These are phyloP conservation scores for Megalonaias nervosa DNA, from an alignment of 1,140 invertebrate species.

Conservation along the genomic window DNA sequence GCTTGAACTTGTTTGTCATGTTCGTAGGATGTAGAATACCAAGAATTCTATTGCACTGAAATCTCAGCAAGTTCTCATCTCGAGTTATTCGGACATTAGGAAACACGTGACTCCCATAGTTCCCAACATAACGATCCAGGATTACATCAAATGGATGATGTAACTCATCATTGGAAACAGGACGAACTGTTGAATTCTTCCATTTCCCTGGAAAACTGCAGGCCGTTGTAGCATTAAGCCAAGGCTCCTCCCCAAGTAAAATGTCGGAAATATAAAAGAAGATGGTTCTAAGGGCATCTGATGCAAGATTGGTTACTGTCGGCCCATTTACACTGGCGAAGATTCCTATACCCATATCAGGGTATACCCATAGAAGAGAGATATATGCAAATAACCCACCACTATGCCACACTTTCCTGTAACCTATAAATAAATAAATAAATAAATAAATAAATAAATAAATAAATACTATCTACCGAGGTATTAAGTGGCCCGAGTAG, in stretches of 20 bases:
- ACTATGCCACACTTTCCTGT: constrained; percentile 10
- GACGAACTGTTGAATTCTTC: background rate
- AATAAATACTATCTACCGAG: background rate
- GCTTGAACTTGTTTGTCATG: constrained; percentile 7
- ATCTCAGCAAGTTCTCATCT: background rate
- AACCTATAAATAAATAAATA: constrained; percentile 10
- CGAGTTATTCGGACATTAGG: constrained; percentile 10
- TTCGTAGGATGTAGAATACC: constrained; percentile 10
- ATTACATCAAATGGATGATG: constrained; percentile 11
- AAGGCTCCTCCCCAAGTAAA: constrained; percentile 5
- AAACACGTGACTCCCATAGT: constrained; percentile 14
- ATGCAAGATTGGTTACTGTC: background rate
- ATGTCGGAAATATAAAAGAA: constrained; percentile 25
- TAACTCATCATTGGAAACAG: background rate
- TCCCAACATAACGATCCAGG: constrained; percentile 15
- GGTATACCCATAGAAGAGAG: constrained; percentile 28
- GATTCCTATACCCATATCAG: constrained; percentile 12
- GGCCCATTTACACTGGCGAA: constrained; percentile 29
- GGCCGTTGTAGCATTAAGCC: constrained; percentile 11
- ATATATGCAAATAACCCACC: constrained; percentile 22
- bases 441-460: background rate
- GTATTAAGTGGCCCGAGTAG: no score
- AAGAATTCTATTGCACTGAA: constrained; percentile 1
- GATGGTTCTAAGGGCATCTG: constrained; percentile 3
- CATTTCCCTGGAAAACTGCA: constrained; percentile 20